These are phyloP conservation scores for Epirrhoe tristata DNA, from an alignment of 2,888 invertebrate species.

Conservation along the genomic window DNA sequence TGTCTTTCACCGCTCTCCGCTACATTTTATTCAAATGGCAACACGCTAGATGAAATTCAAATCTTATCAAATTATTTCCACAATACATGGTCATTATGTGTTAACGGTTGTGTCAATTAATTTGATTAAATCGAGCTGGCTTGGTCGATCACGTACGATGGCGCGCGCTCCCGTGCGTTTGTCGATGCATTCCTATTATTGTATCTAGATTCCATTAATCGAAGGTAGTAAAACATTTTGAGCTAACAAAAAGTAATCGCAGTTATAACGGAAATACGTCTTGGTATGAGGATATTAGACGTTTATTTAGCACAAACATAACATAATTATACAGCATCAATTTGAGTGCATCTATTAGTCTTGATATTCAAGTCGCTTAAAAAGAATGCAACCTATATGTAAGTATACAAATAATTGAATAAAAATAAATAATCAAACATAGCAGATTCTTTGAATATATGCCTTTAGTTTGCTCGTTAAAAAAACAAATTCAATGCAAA, in stretches of 20 bases:
- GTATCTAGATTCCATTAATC: conserved; percentile 41
- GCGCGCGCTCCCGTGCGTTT: conserved; percentile 50
- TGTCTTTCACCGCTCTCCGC: conserved; percentile 28
- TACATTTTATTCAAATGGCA: conserved; percentile 59
- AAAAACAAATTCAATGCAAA: too few relatives aligned
- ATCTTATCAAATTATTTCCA: conserved; percentile 79
- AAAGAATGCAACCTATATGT: neutral
- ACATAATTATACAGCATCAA: neutral
- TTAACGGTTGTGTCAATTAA: conserved; percentile 82
- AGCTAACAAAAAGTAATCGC: conserved; percentile 42
- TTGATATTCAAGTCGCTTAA: conserved; percentile 1
- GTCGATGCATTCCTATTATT: conserved; percentile 55
- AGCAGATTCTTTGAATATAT: too few relatives aligned
- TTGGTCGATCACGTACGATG: conserved; percentile 74
- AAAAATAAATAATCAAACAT: too few relatives aligned
- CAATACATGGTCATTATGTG: conserved; percentile 78
- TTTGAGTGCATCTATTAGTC: neutral
- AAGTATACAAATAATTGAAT: too few relatives aligned
- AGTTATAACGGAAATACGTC: conserved; percentile 44
- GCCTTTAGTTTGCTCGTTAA: too few relatives aligned
- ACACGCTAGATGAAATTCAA: conserved; percentile 64
- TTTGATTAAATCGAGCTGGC: conserved; percentile 76
- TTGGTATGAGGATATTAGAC: conserved; percentile 34
- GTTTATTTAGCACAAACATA: conserved; percentile 10
- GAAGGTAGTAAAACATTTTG: conserved; percentile 29